These are phyloP conservation scores for Rana temporaria DNA, from an alignment of 2,113 vertebrate genomes.

Conservation along the genomic window DNA sequence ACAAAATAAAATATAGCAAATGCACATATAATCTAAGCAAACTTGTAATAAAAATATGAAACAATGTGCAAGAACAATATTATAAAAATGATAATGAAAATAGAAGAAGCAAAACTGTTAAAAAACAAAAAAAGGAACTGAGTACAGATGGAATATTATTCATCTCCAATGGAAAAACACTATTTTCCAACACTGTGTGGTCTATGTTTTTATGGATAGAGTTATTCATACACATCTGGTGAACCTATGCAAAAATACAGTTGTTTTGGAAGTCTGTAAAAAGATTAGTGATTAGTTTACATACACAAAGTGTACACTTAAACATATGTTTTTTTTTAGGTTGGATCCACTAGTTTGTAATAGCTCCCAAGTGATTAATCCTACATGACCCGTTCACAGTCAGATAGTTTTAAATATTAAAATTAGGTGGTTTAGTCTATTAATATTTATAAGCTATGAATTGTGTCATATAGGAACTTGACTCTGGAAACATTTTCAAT, in stretches of 20 bases:
- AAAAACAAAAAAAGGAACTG: not conserved
- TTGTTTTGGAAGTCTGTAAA: slow-evolving; percentile 1
- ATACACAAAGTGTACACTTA: not conserved
- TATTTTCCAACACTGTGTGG: not conserved
- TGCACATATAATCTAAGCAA: not conserved
- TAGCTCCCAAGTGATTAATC: not conserved
- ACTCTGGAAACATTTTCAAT: too few species aligned
- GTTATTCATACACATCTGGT: not conserved
- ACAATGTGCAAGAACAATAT: not conserved
- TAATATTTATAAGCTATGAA: too few species aligned
- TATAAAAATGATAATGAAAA: too few species aligned
- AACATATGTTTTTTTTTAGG: not conserved
- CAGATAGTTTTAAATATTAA: not conserved
- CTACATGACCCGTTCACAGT: not conserved
- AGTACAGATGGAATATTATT: not conserved
- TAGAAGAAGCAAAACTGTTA: too few species aligned
- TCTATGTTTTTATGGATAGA: not conserved
- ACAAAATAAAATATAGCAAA: too few species aligned
- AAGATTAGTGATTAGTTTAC: slow-evolving; percentile 7
- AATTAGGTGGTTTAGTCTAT: not conserved
- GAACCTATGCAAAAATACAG: not conserved
- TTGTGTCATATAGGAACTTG: too few species aligned
- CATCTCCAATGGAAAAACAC: not conserved
- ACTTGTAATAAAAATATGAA: not conserved
- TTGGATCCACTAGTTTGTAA: not conserved